Evolutionary conservation across 2,797 vertebrate species (phyloP).

Genomic region (Helostoma temminkii): DNA sequence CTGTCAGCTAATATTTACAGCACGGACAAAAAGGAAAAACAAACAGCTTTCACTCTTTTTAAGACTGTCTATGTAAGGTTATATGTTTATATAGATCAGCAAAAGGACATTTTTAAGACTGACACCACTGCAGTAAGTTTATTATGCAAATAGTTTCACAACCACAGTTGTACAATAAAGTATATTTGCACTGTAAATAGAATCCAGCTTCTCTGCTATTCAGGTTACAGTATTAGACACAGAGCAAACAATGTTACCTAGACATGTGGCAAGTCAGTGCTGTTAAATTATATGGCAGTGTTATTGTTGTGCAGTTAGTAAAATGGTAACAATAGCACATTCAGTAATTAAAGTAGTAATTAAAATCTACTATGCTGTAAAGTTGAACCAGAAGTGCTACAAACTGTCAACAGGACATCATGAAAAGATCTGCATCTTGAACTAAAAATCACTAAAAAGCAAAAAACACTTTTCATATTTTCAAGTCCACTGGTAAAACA

Average conservation of each 20-base stretch:
- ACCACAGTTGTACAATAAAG: background rate
- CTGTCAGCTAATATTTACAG: too few species aligned
- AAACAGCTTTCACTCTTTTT: too few species aligned
- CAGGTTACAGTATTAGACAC: background rate
- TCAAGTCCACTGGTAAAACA: conserved; percentile 14
- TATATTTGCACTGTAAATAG: background rate
- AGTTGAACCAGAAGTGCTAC: background rate
- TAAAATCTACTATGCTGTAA: background rate
- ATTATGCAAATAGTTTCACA: background rate
- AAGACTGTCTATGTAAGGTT: too few species aligned
- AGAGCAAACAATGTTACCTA: background rate
- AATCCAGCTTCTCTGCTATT: background rate
- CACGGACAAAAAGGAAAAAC: too few species aligned
- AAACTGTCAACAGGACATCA: background rate
- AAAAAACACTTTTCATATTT: background rate
- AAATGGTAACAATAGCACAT: background rate
- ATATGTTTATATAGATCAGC: too few species aligned
- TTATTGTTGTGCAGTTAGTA: background rate
- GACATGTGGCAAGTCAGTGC: background rate
- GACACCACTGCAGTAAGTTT: background rate
- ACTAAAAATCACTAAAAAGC: conserved; percentile 1
- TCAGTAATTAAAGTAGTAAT: background rate
- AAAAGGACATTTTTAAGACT: background rate
- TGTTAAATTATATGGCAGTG: conserved; percentile 18
- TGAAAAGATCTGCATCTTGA: background rate